Conservation (phyloP, 2,888 invertebrate species). For the Cerastis rubricosa region DNA sequence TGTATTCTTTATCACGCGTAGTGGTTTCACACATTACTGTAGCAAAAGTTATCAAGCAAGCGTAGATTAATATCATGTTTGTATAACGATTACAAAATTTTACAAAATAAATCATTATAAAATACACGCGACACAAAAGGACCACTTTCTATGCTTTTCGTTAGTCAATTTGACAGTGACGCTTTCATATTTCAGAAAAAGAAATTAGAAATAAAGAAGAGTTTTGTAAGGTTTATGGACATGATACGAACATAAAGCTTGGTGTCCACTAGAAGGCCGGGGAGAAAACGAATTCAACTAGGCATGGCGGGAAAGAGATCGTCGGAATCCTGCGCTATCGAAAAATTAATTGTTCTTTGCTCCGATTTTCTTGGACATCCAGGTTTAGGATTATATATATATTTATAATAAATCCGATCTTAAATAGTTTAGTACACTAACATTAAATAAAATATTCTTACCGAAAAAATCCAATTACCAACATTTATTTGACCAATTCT, state of each 20-base stretch:
- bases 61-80: constrained; percentile 66
- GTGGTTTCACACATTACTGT: constrained; percentile 57
- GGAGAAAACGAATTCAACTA: background rate
- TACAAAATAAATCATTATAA: constrained; percentile 73
- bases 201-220: background rate
- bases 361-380: background rate
- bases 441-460: too few relatives aligned
- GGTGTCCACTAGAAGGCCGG: background rate
- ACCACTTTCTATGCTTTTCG: constrained; percentile 41
- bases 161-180: constrained; percentile 46
- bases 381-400: background rate
- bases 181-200: background rate
- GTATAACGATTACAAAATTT: constrained; percentile 75
- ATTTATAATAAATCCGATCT: background rate
- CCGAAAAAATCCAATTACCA: background rate
- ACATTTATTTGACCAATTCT: background rate
- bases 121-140: constrained; percentile 71
- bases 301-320: background rate
- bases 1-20: constrained; percentile 46
- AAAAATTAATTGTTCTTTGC: background rate
- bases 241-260: background rate
- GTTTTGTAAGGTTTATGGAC: background rate
- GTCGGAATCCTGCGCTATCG: background rate
- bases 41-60: constrained; percentile 64
- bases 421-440: background rate